A percentile compares a stretch with the other conserved stretches of the same genome.
Evolutionary conservation across 23 tunicate species (phyloP).

Genomic region (Trididemnum nubilum): DNA sequence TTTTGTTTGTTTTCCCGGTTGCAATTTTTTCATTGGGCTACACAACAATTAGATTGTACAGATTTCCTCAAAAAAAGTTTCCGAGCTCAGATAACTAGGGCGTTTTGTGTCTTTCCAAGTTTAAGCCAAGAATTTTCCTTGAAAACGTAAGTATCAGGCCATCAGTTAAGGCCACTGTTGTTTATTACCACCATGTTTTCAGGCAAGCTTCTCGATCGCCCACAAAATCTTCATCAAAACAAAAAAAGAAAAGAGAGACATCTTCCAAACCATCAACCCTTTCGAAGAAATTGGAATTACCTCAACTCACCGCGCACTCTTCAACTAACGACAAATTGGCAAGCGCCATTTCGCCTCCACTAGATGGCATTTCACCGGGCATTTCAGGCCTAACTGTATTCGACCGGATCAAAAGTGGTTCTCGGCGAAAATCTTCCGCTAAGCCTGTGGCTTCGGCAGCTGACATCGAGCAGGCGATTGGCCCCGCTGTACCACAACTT

Average conservation of each 20-base stretch:
- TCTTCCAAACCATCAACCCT: background rate
- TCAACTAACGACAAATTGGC: background rate
- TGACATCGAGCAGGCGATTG: background rate
- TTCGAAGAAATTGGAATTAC: background rate
- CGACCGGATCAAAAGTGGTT: conserved; percentile 43
- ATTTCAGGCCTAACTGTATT: conserved; percentile 5
- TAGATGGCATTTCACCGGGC: background rate
- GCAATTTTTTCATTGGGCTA: too few species aligned
- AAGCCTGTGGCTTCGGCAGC: conserved; percentile 29
- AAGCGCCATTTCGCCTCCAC: background rate
- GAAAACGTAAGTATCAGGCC: too few species aligned
- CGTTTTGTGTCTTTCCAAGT: too few species aligned
- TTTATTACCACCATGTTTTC: too few species aligned
- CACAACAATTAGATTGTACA: too few species aligned
- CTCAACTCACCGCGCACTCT: too few species aligned
- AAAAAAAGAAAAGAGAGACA: background rate
- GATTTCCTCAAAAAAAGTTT: too few species aligned
- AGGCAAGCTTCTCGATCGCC: background rate
- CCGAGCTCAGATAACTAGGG: too few species aligned
- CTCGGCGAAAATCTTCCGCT: conserved; percentile 50
- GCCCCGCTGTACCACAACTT: background rate
- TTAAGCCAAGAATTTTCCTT: too few species aligned
- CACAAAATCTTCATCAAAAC: background rate
- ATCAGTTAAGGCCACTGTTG: too few species aligned
- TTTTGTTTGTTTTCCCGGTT: too few species aligned